These are phyloP conservation scores for Steatornis caripensis DNA, from an alignment of 2,113 vertebrate genomes.

Conservation along the genomic window DNA sequence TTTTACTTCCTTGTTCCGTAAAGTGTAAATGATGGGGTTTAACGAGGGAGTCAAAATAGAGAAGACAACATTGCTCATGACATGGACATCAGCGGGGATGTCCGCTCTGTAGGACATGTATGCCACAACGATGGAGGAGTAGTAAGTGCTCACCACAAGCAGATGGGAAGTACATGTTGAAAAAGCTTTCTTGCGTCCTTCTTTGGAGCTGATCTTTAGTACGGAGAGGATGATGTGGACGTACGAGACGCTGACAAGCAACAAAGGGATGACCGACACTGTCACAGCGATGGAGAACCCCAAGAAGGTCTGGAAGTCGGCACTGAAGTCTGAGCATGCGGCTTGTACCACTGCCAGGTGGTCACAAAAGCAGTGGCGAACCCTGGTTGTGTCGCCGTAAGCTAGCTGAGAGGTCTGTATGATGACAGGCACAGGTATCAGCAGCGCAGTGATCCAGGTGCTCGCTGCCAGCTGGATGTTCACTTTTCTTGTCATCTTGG, in stretches of 20 bases:
- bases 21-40: constrained; percentile 24
- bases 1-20: constrained; percentile 48
- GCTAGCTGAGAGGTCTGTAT: background rate
- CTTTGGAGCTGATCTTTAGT: background rate
- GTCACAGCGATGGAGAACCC: constrained; percentile 10
- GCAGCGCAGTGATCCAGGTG: background rate
- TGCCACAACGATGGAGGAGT: background rate
- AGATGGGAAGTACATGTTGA: constrained; percentile 36
- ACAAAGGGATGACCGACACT: background rate
- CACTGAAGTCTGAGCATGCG: background rate
- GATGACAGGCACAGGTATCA: background rate
- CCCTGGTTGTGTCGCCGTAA: background rate
- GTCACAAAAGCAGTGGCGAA: constrained; percentile 30
- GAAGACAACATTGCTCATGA: background rate
- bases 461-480: background rate
- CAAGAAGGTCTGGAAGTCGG: constrained; percentile 15
- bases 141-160: constrained; percentile 30
- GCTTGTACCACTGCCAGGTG: constrained; percentile 19
- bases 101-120: background rate
- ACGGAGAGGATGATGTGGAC: background rate
- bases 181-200: background rate
- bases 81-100: background rate
- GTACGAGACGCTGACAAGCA: background rate
- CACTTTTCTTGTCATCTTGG: background rate
- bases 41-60: constrained; percentile 15